These are phyloP conservation scores for Coilia nasus DNA, from an alignment of 2,797 vertebrate species.

Conservation along the genomic window DNA sequence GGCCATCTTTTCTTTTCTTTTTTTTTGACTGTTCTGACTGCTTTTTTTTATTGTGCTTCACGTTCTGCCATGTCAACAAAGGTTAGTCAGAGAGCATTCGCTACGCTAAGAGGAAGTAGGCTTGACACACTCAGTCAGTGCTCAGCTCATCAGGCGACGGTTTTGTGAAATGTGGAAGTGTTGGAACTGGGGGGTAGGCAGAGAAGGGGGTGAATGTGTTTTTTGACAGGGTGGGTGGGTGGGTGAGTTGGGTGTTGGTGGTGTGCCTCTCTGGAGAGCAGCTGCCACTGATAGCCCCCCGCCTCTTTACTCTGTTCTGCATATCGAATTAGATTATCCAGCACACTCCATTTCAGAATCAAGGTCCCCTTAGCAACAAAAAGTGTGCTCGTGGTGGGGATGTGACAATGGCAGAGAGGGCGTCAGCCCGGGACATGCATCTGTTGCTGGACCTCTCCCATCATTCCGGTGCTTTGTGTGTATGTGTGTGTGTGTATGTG, in stretches of 20 bases:
- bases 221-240: not conserved
- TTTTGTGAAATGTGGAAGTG: slow-evolving; percentile 11
- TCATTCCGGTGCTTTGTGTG: slow-evolving; percentile 23
- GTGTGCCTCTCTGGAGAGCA: slow-evolving; percentile 22
- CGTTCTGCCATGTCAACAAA: not conserved
- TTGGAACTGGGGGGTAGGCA: not conserved
- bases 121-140: not conserved
- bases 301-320: slow-evolving; percentile 54
- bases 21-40: too few species aligned
- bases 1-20: slow-evolving; percentile 3
- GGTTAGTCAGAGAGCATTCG: not conserved
- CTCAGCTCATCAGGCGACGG: not conserved
- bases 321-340: slow-evolving; percentile 55
- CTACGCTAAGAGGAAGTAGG: not conserved
- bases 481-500: slow-evolving; percentile 28
- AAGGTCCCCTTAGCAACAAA: slow-evolving; percentile 28
- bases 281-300: slow-evolving; percentile 42
- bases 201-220: not conserved
- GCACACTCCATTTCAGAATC: slow-evolving; percentile 34
- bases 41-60: not conserved
- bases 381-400: slow-evolving; percentile 30
- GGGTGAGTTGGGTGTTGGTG: slow-evolving; percentile 26
- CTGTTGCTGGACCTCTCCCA: slow-evolving; percentile 33
- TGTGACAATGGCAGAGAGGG: slow-evolving; percentile 9
- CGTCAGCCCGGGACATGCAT: slow-evolving; percentile 32